Evolutionary conservation across 1,140 invertebrate species (phyloP), one percentile per base, ranked within the genome.

Genomic region (Brachionus rubens): DNA sequence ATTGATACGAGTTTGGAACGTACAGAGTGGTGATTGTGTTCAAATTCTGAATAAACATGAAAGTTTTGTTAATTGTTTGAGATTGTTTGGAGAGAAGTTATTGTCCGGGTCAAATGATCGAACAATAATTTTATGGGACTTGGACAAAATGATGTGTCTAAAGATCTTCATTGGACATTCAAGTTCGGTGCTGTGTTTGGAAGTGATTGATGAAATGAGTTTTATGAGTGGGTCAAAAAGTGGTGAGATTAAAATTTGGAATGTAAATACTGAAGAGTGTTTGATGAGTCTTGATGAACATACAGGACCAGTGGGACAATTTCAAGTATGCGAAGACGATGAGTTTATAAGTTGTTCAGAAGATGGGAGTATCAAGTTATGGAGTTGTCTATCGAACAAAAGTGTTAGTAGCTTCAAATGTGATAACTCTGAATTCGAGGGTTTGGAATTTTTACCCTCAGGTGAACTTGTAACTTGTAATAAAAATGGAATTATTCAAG

Each of bases 181-280:
- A 21, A 41, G 6, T 10, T 3, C n/a, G 9, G 36, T 65, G 1
- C 16, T 43, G 19, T 65, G 59, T 14, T 19, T 65, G 7, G 19
- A 65, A 41, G 9, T 12, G 10, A 6, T 65, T 6, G 40, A 65
- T 43, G 5, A 21, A 21, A 80, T 82, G 43, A 83, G 83, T 2
- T 85, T 80, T 80, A 79, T 79, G 0, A 80, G 81, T 40, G 83
- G 83, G 24, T 81, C 83, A 14, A 85, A 85, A 78, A 83, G 85
- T 81, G 81, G 83, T 0, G 46, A 41, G 16, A 80, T 81, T 16
- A 81, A 79, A 79, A 54, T 85, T 7, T 85, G 83, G 83, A 82
- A 85, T 76, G 26, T 41, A 24, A 16, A 65, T 10, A 65, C 59
- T 41, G 16, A 19, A 41, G 19, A 65, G 41, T 65, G 59, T 3